phyloP scores from a whole-genome alignment of 1,140 invertebrate genomes.

The honey bee (Apis mellifera) region Amel_HAv3.1 CM009945.2:6314501-6315000 shows the following conservation, averaged over 20 bases:
- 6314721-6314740: neutral
- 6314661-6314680: slow-evolving; percentile 51
- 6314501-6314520: slow-evolving; percentile 41
- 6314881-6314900: neutral
- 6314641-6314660: slow-evolving; percentile 33
- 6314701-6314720: slow-evolving; percentile 7
- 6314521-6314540: slow-evolving; percentile 34
- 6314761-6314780: neutral
- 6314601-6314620: slow-evolving; percentile 46
- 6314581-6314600: no score
- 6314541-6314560: slow-evolving; percentile 11
- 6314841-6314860: neutral
- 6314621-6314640: slow-evolving; percentile 46
- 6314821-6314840: neutral
- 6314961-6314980: no score
- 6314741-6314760: neutral
- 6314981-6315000: neutral
- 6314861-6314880: neutral
- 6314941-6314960: no score
- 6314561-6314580: no score
- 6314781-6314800: neutral
- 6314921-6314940: neutral
- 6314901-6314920: neutral
- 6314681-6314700: slow-evolving; percentile 58
- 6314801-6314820: neutral